Conservation (phyloP, 2,888 invertebrate species). For the Linnaemya tessellans region DNA sequence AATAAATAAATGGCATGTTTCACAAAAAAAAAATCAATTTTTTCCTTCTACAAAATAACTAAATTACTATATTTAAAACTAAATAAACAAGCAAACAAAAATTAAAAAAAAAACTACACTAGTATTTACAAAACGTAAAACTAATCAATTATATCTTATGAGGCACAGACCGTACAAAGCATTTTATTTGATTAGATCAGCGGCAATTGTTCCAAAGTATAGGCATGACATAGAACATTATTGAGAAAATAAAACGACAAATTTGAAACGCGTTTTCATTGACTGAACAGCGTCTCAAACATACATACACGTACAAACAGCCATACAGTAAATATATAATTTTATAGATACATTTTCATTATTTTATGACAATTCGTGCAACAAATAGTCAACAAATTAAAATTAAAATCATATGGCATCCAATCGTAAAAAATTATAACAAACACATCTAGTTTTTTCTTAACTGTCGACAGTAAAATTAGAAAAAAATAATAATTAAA, state of each 20-base stretch:
- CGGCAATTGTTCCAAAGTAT: conserved; percentile 51
- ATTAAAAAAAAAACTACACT: too few species aligned
- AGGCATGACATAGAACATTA: conserved; percentile 49
- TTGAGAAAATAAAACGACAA: conserved; percentile 19
- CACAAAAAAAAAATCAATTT: background rate
- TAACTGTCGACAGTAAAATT: background rate
- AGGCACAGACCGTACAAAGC: conserved; percentile 17
- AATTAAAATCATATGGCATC: conserved; percentile 57
- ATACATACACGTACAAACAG: background rate
- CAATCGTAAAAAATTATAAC: conserved; percentile 45
- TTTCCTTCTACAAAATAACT: background rate
- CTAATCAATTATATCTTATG: conserved; percentile 60
- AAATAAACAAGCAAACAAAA: conserved; percentile 12
- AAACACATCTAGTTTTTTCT: conserved; percentile 38
- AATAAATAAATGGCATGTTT: conserved; percentile 28
- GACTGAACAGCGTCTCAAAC: conserved; percentile 44
- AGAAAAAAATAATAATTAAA: background rate
- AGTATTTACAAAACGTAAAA: conserved; percentile 42
- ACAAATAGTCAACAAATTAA: conserved; percentile 47
- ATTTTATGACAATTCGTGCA: conserved; percentile 29
- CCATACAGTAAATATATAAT: conserved; percentile 12
- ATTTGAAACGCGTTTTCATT: conserved; percentile 55
- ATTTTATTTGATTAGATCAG: conserved; percentile 61
- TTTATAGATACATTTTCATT: conserved; percentile 49
- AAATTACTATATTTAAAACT: conserved; percentile 55